These are phyloP conservation scores for Cyprinodon brontotheroides DNA, from an alignment of 2,113 vertebrate species.

Conservation along the genomic window DNA sequence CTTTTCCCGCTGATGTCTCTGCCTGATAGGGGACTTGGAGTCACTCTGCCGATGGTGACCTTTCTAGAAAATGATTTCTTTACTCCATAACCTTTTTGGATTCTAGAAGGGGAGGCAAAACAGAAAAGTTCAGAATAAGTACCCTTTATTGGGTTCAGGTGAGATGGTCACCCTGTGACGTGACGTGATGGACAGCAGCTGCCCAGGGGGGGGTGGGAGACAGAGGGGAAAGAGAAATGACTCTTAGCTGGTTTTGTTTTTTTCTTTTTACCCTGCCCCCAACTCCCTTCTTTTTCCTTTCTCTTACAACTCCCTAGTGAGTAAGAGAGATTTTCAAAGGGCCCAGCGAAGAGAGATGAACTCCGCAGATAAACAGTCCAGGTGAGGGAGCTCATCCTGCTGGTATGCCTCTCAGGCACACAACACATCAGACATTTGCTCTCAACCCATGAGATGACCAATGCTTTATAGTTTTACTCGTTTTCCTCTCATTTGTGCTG, in stretches of 20 bases:
- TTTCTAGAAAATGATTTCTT: constrained; percentile 50
- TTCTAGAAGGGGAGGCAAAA: constrained; percentile 37
- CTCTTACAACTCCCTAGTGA: constrained; percentile 41
- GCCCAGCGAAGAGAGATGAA: constrained; percentile 57
- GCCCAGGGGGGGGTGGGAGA: constrained; percentile 36
- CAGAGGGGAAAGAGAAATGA: constrained; percentile 35
- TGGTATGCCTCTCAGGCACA: constrained; percentile 52
- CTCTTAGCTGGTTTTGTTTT: constrained; percentile 19
- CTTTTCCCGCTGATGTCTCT: constrained; percentile 16
- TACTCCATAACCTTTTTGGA: constrained; percentile 34
- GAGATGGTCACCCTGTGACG: constrained; percentile 65
- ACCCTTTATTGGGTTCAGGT: constrained; percentile 45
- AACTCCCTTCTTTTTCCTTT: constrained; percentile 39
- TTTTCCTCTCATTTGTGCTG: not conserved
- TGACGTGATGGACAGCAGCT: constrained; percentile 64
- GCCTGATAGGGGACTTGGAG: constrained; percentile 40
- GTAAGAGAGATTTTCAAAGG: constrained; percentile 59
- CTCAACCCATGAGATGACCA: constrained; percentile 26
- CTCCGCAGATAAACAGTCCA: constrained; percentile 60
- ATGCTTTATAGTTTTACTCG: constrained; percentile 17
- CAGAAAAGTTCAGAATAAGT: constrained; percentile 49
- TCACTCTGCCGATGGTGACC: constrained; percentile 54
- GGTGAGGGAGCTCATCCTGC: constrained; percentile 66
- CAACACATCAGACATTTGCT: constrained; percentile 47
- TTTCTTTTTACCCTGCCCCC: not conserved